Base-by-base conservation (phyloP, 53 echinoderm and acorn worm genomes). In the Paracentrotus lividus region DNA sequence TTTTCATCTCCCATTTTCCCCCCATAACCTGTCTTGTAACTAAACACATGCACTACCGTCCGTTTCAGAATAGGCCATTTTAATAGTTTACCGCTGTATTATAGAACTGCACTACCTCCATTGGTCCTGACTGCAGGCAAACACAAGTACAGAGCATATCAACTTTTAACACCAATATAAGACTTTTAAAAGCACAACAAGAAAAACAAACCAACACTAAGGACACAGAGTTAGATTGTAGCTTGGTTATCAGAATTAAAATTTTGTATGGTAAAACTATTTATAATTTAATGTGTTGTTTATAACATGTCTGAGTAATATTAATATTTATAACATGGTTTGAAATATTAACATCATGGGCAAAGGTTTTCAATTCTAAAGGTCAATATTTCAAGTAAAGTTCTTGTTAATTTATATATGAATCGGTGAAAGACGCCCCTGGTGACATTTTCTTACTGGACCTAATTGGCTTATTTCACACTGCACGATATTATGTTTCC, bases 81-180 rank as follows among this genome's bases (percentile, higher is more conserved):
- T 15, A 42, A 42, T 77, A 32, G 66, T 47, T 86, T 86, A 86
- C 86, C 86, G 86, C 86, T 20, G 86, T 56, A 8, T 86, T 86
- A 86, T 86, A 53, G 86, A 55, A 86, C 33, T 21, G 86, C 16
- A 24, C 36, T 56, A 7, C 5, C 33, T 86, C 86, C 86, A 3
- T 18, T 13, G 76, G 76, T 42, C 38, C 40, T 40, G 42, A 36
- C 76, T 81, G 81, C 81, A 81, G 26, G 47, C 47, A 81, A 81
- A 47, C 9, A 81, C n/a, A 57, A 4, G 18, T 72, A 72, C 72
- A 72, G 20, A 40, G 21, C 18, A 72, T 16, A n/a, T 69, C 15
- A 69, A 69, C 40, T 20, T 29, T 2, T 15, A 40, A 36, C 2
- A 72, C 38, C 15, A 8, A 34, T 31, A 13, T 18, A 12, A 38